Conservation (phyloP, 2,113 vertebrate species). For the Puffinus mauretanicus region DNA sequence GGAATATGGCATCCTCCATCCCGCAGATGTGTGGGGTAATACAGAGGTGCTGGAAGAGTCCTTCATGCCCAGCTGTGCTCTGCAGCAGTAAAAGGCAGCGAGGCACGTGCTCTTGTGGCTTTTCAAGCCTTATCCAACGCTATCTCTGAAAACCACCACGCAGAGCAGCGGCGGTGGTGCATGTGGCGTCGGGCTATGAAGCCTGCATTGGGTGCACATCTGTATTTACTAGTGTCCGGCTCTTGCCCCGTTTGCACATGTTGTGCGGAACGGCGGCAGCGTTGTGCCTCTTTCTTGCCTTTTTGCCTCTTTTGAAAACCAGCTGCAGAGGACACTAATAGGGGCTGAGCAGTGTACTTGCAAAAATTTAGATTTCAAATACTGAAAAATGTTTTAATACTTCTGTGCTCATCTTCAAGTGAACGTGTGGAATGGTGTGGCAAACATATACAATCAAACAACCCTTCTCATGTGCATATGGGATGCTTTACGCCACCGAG, state of each 20-base stretch:
- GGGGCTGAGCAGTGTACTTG: background rate
- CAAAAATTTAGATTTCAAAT: background rate
- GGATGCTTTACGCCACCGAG: background rate
- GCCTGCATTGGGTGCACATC: background rate
- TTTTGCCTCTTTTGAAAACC: background rate
- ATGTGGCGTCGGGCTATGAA: background rate
- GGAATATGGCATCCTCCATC: background rate
- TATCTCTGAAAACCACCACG: background rate
- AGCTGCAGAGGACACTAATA: background rate
- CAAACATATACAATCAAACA: background rate
- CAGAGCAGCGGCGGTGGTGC: no score
- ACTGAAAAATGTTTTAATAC: background rate
- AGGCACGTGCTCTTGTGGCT: no score
- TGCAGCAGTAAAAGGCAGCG: background rate
- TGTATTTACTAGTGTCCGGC: no score
- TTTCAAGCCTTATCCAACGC: background rate
- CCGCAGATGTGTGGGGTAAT: no score
- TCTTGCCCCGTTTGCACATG: background rate
- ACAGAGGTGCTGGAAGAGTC: background rate
- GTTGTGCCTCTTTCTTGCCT: background rate
- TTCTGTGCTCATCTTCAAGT: background rate
- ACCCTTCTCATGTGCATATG: no score
- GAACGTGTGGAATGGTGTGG: background rate
- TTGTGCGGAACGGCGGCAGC: accelerated
- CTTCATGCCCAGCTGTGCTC: background rate